A percentile compares a stretch with the other conserved stretches of the same genome.
Evolutionary conservation across 1,140 invertebrate species (phyloP).

Genomic region (Sinonovacula constricta): DNA sequence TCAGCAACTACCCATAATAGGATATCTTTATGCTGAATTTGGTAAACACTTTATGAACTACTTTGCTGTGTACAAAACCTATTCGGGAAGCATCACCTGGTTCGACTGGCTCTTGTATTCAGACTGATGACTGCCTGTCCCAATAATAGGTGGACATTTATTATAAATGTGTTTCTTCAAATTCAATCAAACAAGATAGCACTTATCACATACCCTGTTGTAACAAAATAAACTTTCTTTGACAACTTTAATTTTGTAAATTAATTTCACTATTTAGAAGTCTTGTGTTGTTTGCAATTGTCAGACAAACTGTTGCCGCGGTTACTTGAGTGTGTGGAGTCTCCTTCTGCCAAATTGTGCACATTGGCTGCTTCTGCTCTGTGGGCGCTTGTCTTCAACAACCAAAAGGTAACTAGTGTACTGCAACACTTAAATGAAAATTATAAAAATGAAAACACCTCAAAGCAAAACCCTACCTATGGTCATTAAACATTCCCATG

Average conservation of each 20-base stretch:
- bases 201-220: background rate
- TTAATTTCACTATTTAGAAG: no score
- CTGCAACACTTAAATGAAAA: no score
- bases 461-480: background rate
- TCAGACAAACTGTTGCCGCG: slow-evolving; percentile 71
- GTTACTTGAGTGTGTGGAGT: slow-evolving; percentile 65
- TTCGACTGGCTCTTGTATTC: no score
- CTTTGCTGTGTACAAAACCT: no score
- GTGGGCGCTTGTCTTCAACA: slow-evolving; percentile 73
- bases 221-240: background rate
- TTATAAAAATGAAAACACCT: no score
- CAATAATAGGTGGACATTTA: background rate
- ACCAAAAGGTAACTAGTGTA: slow-evolving; percentile 70
- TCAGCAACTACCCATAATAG: no score
- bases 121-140: no score
- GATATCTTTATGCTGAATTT: no score
- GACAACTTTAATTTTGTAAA: background rate
- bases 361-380: slow-evolving; percentile 70
- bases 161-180: background rate
- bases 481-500: background rate
- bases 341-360: slow-evolving; percentile 50
- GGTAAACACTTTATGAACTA: no score
- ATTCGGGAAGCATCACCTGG: no score
- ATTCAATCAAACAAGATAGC: background rate
- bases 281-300: slow-evolving; percentile 37